Evolutionary conservation across 2,888 invertebrate species (phyloP).

Genomic region (Sacculina carcini): DNA sequence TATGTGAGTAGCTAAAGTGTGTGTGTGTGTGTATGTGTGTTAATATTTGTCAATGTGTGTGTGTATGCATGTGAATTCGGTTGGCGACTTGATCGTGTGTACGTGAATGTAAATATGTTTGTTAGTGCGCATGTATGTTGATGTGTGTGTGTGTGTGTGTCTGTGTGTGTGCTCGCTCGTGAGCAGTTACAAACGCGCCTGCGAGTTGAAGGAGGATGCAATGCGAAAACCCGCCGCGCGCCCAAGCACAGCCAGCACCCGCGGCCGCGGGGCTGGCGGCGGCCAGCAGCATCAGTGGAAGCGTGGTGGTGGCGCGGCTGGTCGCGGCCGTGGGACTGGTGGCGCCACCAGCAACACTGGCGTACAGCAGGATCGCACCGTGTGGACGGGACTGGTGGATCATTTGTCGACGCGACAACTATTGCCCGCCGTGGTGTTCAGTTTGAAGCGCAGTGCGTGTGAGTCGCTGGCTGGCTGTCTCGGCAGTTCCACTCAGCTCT

Average conservation of each 20-base stretch:
- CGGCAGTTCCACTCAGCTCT: slow-evolving; percentile 39
- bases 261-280: slow-evolving; percentile 2
- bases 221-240: slow-evolving; percentile 17
- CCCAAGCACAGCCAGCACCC: not conserved
- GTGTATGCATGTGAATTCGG: too few relatives aligned
- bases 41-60: too few relatives aligned
- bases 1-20: too few relatives aligned
- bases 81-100: too few relatives aligned
- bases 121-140: too few relatives aligned
- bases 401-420: slow-evolving; percentile 54
- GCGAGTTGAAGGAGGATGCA: slow-evolving; percentile 22
- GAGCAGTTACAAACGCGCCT: slow-evolving; percentile 28
- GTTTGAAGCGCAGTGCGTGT: slow-evolving; percentile 60
- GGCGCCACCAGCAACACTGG: slow-evolving; percentile 7
- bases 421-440: slow-evolving; percentile 80
- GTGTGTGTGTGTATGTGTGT: too few relatives aligned
- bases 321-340: not conserved
- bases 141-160: too few relatives aligned
- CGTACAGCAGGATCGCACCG: slow-evolving; percentile 43
- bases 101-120: too few relatives aligned
- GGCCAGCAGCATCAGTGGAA: too few relatives aligned
- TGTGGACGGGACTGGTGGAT: slow-evolving; percentile 56
- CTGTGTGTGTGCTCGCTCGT: too few relatives aligned
- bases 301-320: slow-evolving; percentile 6
- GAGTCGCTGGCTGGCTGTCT: slow-evolving; percentile 37